Evolutionary conservation across 2,888 invertebrate species (phyloP), one percentile per base, ranked within the genome.

Genomic region (Zhengitettix transpicula): DNA sequence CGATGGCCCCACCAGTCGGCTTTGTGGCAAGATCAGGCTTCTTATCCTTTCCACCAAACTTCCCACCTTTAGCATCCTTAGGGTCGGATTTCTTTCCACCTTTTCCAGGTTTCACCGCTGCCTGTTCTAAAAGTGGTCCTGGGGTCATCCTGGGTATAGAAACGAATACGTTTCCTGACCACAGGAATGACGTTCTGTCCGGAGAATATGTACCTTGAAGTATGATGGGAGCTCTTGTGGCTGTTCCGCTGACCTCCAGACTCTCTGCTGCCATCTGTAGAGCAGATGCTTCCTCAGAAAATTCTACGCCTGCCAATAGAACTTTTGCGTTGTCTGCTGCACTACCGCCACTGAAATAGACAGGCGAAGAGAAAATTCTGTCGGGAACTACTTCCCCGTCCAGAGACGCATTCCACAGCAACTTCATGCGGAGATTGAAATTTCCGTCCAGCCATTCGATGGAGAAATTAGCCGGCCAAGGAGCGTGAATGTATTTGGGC

Each of bases 321-420:
- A 12, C 57, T 61, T 55, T 56, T 57, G 53, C 65, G 64, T 55
- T 58, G 40, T 55, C 55, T 11, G 40, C 8, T 9, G 41, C 40
- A 2, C 40, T 40, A 14, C 28, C 11, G 9, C 55, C 55, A 9
- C 55, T 17, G 40, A 55, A 55, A 40, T 55, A 55, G 10, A 55
- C 14, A 9, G 55, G 55, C 55, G 12, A 66, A 52, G 28, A 61
- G 56, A 64, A 65, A 53, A 63, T 62, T 10, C 64, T 42, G n/a
- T 64, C 66, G 12, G 64, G 64, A 12, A 61, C 55, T 44, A 66
- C 55, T 40, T 62, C 41, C 14, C 63, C 62, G 55, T 63, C 63
- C 15, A 65, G 40, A 11, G 64, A 64, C 8, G 61, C 58, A 40
- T 63, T 58, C 58, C 59, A 60, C 14, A 61, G 56, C n/a, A 64